A percentile compares a stretch with the other conserved stretches of the same genome.
Conservation (phyloP, 2,113 vertebrate species). For the Calyptomena viridis region DNA sequence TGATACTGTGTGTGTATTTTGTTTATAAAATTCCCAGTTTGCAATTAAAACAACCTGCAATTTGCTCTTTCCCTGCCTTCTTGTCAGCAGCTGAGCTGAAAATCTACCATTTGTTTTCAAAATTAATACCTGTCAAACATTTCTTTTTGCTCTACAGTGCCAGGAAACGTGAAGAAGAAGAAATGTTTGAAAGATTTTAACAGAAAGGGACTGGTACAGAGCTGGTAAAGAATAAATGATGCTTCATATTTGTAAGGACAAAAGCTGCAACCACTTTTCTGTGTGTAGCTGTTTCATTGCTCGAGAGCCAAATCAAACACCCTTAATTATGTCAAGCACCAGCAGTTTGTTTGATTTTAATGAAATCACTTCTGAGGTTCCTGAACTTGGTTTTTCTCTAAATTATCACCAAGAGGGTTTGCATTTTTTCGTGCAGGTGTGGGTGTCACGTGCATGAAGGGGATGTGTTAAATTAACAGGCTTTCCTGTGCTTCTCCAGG, state of each 20-base stretch:
- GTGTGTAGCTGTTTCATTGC: not conserved
- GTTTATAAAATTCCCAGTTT: slow-evolving; percentile 71
- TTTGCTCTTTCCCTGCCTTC: slow-evolving; percentile 13
- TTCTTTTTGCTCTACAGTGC: not conserved
- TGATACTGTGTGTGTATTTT: slow-evolving; percentile 50
- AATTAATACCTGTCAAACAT: slow-evolving; percentile 74
- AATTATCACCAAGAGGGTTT: not conserved
- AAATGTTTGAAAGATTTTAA: slow-evolving; percentile 46
- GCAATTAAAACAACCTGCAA: slow-evolving; percentile 74
- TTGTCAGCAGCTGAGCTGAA: slow-evolving; percentile 20
- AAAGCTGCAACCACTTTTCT: slow-evolving; percentile 38
- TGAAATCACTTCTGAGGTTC: slow-evolving; percentile 2
- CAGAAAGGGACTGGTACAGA: not conserved
- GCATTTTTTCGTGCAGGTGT: not conserved
- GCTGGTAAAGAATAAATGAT: not conserved
- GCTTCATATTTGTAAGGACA: not conserved
- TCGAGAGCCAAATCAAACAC: not conserved
- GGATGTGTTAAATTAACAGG: not conserved
- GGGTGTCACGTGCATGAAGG: not conserved
- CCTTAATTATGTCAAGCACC: not conserved
- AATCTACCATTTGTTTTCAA: slow-evolving; percentile 59
- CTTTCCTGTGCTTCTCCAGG: not conserved
- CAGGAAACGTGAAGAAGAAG: not conserved
- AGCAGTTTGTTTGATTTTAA: slow-evolving; percentile 24
- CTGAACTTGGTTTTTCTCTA: not conserved